Base-by-base conservation (phyloP, 2,888 invertebrate genomes). In the Heliconius cydno region DNA sequence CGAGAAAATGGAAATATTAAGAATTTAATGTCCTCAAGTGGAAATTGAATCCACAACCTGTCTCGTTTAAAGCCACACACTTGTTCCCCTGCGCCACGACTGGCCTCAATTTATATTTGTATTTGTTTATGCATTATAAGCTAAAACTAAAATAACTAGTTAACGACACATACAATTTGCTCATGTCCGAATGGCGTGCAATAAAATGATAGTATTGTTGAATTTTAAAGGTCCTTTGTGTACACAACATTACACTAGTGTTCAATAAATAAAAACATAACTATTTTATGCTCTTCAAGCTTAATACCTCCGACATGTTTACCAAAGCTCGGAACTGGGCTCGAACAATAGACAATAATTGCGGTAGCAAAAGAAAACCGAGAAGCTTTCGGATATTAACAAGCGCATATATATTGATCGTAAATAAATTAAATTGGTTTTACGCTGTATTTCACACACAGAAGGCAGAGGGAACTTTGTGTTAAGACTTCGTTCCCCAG, bases 181-280 rank as follows among this genome's bases (percentile, higher is more conserved):
- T 60, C 57, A 60, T 60, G 34, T 60, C 30, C 34, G 34, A 73
- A 73, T 15, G 73, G 60, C 34, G 60, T 15, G 60, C 73, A 60
- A 57, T 72, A 65, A 77, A 70, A 78, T 78, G 65, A 72, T 72
- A 65, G 73, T 30, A 71, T 79, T 79, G 81, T 81, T 79, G 74
- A 79, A 79, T 66, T 70, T 79, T 79, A 52, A 79, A 79, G 77
- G 70, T 70, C 74, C 79, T 66, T 81, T 81, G 81, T 81, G 52
- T 52, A 52, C 30, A 60, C 38, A 77, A 79, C 79, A 79, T 81
- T 81, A 81, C 75, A 77, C 75, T 75, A 60, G 71, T 71, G 71
- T 57, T 72, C 74, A 74, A 74, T 77, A 57, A 65, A 77, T 79
- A 74, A 71, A 79, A 79, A 78, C 41, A 70, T 70, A 71, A 71